phyloP scores from a whole-genome alignment of 2,888 invertebrate genomes.

The Neocrepidodera transversa region DNA sequence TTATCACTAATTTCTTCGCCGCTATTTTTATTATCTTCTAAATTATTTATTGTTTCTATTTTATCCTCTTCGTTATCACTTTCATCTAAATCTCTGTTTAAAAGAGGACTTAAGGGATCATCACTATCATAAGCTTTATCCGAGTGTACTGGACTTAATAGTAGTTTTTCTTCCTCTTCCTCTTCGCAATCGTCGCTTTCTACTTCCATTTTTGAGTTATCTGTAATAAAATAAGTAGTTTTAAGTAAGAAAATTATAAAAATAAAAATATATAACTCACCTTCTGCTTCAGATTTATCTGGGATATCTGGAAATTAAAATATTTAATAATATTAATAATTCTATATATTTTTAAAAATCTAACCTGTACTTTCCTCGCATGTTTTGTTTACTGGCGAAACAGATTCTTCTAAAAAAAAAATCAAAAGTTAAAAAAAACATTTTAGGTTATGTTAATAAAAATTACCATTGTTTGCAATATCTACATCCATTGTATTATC shows the following conservation, averaged over 20 bases:
- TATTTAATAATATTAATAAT: not conserved
- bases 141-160: constrained; percentile 27
- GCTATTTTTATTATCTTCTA: no score
- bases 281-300: constrained; percentile 5
- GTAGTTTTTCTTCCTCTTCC: constrained; percentile 28
- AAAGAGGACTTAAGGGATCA: constrained; percentile 25
- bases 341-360: not conserved
- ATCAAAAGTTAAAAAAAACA: constrained; percentile 1
- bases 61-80: constrained; percentile 26
- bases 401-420: constrained; percentile 13
- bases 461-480: constrained; percentile 21
- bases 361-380: constrained; percentile 24
- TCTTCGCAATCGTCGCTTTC: constrained; percentile 34
- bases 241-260: no score
- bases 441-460: constrained; percentile 18
- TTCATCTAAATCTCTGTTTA: constrained; percentile 24
- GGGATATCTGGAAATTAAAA: constrained; percentile 4
- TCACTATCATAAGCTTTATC: constrained; percentile 32
- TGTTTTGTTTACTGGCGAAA: constrained; percentile 10
- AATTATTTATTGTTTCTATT: not conserved
- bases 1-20: no score
- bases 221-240: no score
- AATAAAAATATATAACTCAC: no score
- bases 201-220: constrained; percentile 11
- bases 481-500: constrained; percentile 24